Base-by-base conservation (phyloP, 1,140 invertebrate species). In the Drosophila serrata region DNA sequence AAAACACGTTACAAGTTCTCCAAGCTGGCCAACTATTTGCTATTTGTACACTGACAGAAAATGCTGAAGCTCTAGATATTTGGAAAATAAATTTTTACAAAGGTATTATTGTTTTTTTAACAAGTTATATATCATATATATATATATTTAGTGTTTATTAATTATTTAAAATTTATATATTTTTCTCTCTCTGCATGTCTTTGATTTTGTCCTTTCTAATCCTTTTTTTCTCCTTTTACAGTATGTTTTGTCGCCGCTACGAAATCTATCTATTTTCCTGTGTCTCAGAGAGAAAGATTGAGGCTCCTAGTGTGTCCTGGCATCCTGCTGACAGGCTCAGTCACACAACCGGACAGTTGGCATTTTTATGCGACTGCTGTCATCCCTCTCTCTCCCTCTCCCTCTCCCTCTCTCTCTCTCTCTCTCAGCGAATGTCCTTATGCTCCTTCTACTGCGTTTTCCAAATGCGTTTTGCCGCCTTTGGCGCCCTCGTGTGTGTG, bases 311-410 rank as follows among this genome's bases (percentile, higher is more conserved):
- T 49, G 19, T 22, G 43, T 49, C 29, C 43, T 24, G 43, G 27
- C 76, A 84, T 87, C 84, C 77, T 88, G 85, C 81, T 90, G 85
- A 88, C 84, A 90, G 85, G 80, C 85, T 84, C 81, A 81, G 84
- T 80, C 84, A 88, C 77, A 88, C 67, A 80, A 88, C 45, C 84
- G 85, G 84, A 88, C 76, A 87, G 82, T 84, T 87, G 85, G 80
- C 85, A 88, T 87, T 88, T 87, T 84, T 68, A 80, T 82, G 80
- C 64, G 80, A 63, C 58, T 59, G 19, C 49, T 15, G 17, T 33
- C 13, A 17, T 15, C 15, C n/a, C n/a, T 61, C n/a, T n/a, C n/a
- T n/a, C n/a, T n/a, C n/a, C n/a, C n/a, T n/a, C n/a, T n/a, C n/a
- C n/a, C n/a, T n/a, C n/a, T n/a, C n/a, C n/a, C n/a, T n/a, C n/a